These are phyloP conservation scores for Sphaeramia orbicularis DNA, from an alignment of 2,797 vertebrate species.

Conservation along the genomic window DNA sequence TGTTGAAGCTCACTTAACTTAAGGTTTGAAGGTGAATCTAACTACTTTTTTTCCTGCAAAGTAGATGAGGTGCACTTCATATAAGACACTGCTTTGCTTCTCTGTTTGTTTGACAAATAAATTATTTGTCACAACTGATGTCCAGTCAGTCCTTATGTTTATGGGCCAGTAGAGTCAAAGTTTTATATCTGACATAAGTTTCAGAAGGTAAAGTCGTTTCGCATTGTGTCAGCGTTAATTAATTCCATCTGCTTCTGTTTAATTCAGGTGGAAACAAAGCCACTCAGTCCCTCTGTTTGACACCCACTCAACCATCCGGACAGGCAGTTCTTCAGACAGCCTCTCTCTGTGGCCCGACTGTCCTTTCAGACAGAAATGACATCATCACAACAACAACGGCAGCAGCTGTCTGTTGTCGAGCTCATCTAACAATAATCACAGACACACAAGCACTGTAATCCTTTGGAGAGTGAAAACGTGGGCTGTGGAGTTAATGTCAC, in stretches of 20 bases:
- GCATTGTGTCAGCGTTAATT: background rate
- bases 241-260: background rate
- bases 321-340: constrained; percentile 12
- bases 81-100: no score
- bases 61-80: no score
- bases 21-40: no score
- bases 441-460: constrained; percentile 22
- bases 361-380: constrained; percentile 47
- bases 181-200: no score
- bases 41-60: no score
- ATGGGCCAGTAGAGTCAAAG: no score
- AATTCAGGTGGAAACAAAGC: constrained; percentile 5
- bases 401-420: constrained; percentile 54
- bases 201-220: no score
- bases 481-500: constrained; percentile 17
- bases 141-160: no score
- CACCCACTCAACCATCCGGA: background rate
- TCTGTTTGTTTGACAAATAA: no score
- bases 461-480: constrained; percentile 12
- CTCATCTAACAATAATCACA: constrained; percentile 14
- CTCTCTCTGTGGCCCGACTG: constrained; percentile 22
- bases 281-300: background rate
- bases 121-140: no score
- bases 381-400: constrained; percentile 55
- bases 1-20: no score